phyloP scores from a whole-genome alignment of 30 jellyfish, hydroid and myxozoan genomes.

The Rhopilema esculentum region DNA sequence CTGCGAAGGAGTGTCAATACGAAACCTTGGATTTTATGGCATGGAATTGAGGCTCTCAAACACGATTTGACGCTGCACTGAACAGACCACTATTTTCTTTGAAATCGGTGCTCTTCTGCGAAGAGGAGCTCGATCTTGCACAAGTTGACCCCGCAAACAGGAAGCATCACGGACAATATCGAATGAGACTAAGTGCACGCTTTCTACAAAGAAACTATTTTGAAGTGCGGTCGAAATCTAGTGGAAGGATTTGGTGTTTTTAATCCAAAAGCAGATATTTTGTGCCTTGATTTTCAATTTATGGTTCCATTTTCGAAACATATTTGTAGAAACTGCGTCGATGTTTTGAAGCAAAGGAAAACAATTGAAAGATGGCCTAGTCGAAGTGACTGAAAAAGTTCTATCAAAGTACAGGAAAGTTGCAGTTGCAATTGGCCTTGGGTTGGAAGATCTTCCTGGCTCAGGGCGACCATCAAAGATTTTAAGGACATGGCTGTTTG shows the following conservation, averaged over 20 bases:
- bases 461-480: too few relatives aligned
- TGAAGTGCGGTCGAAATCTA: conserved; percentile 35
- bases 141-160: conserved; percentile 1
- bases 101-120: conserved; percentile 28
- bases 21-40: neutral
- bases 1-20: too few relatives aligned
- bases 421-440: too few relatives aligned
- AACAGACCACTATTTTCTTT: too few relatives aligned
- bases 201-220: conserved; percentile 12
- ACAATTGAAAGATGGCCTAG: neutral
- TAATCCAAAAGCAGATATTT: conserved; percentile 8
- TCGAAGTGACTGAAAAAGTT: too few relatives aligned
- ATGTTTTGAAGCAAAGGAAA: conserved; percentile 12
- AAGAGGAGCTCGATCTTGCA: conserved; percentile 4
- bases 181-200: conserved; percentile 17
- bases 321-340: conserved; percentile 20
- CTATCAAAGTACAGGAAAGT: too few relatives aligned
- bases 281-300: conserved; percentile 8
- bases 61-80: too few relatives aligned
- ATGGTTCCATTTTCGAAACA: conserved; percentile 5
- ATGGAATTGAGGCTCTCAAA: neutral
- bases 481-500: too few relatives aligned
- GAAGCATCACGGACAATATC: neutral
- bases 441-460: too few relatives aligned
- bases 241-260: conserved; percentile 34